Conservation (phyloP, 2,888 invertebrate species). For the Dryocosmus kuriphilus region DNA sequence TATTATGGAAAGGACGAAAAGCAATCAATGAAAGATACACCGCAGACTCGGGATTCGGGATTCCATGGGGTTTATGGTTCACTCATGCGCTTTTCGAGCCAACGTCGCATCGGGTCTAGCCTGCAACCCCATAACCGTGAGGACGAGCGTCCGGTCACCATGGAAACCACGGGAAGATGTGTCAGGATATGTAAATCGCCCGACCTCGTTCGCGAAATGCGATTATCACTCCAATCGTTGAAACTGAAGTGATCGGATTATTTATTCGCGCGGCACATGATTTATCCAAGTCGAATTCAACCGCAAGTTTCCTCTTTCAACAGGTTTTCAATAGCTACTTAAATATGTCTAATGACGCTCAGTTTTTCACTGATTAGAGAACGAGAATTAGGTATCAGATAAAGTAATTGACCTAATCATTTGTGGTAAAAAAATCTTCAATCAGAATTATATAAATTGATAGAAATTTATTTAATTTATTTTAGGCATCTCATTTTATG, state of each 20-base stretch:
- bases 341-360: neutral
- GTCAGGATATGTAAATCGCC: conserved; percentile 59
- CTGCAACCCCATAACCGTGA: conserved; percentile 34
- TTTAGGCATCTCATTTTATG: too few species aligned
- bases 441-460: neutral
- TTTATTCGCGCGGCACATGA: conserved; percentile 1
- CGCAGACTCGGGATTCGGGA: conserved; percentile 4
- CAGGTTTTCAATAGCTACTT: neutral
- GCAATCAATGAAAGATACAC: conserved; percentile 23
- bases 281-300: neutral
- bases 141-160: conserved; percentile 37
- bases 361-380: neutral
- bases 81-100: conserved; percentile 29
- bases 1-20: neutral
- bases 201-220: conserved; percentile 43
- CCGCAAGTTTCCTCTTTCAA: neutral
- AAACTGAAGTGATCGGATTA: conserved; percentile 16
- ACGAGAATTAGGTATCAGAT: neutral
- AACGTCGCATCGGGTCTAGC: conserved; percentile 12
- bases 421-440: neutral
- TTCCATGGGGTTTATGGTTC: conserved; percentile 38
- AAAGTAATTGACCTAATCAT: neutral
- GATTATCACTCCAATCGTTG: conserved; percentile 43
- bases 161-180: conserved; percentile 53
- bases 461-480: too few species aligned